Evolutionary conservation across 2,888 invertebrate genomes (phyloP), one percentile per base, ranked within the genome.

Genomic region (Prenolepis imparis): DNA sequence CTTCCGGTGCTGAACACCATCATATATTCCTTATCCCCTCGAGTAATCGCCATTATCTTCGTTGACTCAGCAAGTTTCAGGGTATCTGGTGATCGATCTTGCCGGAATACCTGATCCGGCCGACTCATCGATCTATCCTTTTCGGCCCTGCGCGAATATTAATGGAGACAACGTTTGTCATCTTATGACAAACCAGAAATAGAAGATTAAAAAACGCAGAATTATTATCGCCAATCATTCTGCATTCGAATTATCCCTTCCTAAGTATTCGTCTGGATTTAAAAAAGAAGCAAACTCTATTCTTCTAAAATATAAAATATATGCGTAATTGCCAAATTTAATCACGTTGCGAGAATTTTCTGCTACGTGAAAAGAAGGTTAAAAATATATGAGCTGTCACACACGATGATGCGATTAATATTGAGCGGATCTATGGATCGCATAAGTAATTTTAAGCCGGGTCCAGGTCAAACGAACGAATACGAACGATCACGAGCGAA

Each of bases 51-150:
- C 85, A 91, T 91, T 91, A 91, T 90, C 83, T 85, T 82, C 59
- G 89, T 91, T 91, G 91, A 91, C 91, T 91, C 90, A 88, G 86
- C 91, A 63, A 36, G 89, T 91, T 91, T 48, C 82, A 75, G 67
- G 52, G 48, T 61, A 70, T 55, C 85, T 57, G 59, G 44, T 72
- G 78, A 80, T 80, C 78, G 78, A 80, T 80, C 78, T 80, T 59
- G 78, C 67, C 67, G 36, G 78, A 59, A 70, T 80, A 80, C 3
- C 28, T 4, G 59, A 80, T 70, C 72, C 59, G 21, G 70, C 44
- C 48, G 78, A 80, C 41, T 80, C 78, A 80, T 80, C 78, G 72
- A 80, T 80, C 78, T 72, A 72, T 80, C 72, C 24, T 72, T 80
- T 72, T 12, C 59, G 44, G 5, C 32, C 36, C 36, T 52, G 52